phyloP scores from a whole-genome alignment of 2,113 vertebrate genomes.

The Microcebus murinus region DNA sequence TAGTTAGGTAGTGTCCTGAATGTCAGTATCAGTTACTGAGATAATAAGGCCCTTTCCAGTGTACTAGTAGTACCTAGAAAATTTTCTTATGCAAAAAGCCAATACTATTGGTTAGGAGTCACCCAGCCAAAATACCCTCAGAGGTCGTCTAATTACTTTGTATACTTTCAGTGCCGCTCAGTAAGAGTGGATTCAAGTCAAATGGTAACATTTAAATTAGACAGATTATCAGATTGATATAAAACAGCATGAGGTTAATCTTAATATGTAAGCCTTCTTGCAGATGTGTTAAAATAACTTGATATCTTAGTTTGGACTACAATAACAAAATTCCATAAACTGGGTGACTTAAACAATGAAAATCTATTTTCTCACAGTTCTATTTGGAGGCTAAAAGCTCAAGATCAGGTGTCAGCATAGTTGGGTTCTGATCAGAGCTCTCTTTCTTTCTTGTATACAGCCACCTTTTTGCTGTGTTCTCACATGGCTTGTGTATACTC shows the following conservation, averaged over 20 bases:
- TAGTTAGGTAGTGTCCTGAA: neutral
- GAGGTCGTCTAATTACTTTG: neutral
- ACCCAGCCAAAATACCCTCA: neutral
- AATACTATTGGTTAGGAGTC: neutral
- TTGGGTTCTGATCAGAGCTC: neutral
- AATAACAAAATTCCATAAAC: neutral
- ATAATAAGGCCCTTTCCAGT: neutral
- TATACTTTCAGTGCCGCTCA: neutral
- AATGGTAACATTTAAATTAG: slow-evolving; percentile 6
- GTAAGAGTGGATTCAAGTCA: neutral
- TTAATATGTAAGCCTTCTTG: neutral
- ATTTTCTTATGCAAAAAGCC: neutral
- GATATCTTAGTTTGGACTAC: neutral
- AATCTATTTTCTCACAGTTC: neutral
- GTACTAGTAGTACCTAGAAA: neutral
- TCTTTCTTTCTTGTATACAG: neutral
- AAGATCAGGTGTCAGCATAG: neutral
- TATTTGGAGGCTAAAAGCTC: neutral
- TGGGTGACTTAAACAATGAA: neutral
- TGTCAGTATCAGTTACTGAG: neutral
- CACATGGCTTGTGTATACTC: neutral
- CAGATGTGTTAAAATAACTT: slow-evolving; percentile 14
- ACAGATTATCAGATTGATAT: neutral
- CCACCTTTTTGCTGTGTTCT: neutral
- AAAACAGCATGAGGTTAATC: neutral